Conservation (phyloP, 2,888 invertebrate genomes). For the Halocaridina rubra region DNA sequence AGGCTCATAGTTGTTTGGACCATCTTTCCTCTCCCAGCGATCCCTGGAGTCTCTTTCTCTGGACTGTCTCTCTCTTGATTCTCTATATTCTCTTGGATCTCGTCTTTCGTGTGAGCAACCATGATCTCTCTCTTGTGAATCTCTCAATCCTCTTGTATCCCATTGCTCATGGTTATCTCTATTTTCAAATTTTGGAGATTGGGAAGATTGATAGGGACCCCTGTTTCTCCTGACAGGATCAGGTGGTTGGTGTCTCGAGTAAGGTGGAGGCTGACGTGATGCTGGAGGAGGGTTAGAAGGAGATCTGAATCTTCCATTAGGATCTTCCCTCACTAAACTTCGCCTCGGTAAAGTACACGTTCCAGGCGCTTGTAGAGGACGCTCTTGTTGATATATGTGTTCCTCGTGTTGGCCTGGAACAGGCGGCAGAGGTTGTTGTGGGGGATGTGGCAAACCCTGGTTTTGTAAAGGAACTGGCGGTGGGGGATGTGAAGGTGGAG, state of each 20-base stretch:
- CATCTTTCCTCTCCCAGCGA: not conserved
- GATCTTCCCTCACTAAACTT: conserved; percentile 30
- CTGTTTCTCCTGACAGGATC: conserved; percentile 28
- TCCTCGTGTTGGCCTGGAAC: conserved; percentile 28
- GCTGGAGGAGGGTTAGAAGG: conserved; percentile 60
- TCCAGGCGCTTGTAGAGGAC: conserved; percentile 45
- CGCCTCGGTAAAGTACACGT: conserved; percentile 61
- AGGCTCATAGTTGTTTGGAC: not conserved
- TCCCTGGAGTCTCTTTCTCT: not conserved
- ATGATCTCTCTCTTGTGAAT: not conserved
- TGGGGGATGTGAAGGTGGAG: conserved; percentile 30
- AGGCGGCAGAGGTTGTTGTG: conserved; percentile 41
- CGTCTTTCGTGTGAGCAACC: not conserved
- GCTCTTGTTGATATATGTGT: not conserved
- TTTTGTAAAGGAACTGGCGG: conserved; percentile 38
- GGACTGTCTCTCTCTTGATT: not conserved
- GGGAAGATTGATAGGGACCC: conserved; percentile 43
- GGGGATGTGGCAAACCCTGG: conserved; percentile 30
- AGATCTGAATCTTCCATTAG: conserved; percentile 30
- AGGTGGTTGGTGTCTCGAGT: conserved; percentile 58
- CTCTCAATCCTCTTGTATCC: not conserved
- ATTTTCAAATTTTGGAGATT: conserved; percentile 31
- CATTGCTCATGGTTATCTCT: conserved; percentile 5
- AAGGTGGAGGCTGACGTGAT: conserved; percentile 55
- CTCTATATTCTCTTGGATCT: not conserved